A percentile compares a stretch with the other conserved stretches of the same genome.
phyloP scores from a whole-genome alignment of 2,888 invertebrate species.

The Caenorhabditis angaria region DNA sequence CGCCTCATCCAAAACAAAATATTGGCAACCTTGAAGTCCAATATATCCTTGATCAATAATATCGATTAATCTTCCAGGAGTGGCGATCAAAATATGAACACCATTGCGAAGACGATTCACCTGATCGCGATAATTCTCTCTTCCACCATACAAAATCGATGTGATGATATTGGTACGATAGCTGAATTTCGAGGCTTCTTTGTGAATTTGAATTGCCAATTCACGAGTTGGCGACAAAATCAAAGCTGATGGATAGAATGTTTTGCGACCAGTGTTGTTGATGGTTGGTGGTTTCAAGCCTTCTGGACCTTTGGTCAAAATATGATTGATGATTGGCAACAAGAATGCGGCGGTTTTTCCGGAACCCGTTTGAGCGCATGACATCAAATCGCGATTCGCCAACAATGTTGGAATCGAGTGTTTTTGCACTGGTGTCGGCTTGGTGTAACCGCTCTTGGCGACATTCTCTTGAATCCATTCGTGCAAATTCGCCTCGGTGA shows the following conservation, averaged over 20 bases:
- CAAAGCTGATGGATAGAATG: slow-evolving; percentile 93
- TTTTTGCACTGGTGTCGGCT: slow-evolving; percentile 82
- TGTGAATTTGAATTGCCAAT: slow-evolving; percentile 83
- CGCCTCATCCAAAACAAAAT: slow-evolving; percentile 95
- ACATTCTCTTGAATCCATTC: slow-evolving; percentile 73
- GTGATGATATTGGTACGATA: slow-evolving; percentile 95
- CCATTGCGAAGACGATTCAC: slow-evolving; percentile 77
- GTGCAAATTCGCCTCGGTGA: slow-evolving; percentile 69
- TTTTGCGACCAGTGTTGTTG: slow-evolving; percentile 78
- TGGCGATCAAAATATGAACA: slow-evolving; percentile 96
- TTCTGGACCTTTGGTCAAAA: slow-evolving; percentile 77
- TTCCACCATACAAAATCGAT: slow-evolving; percentile 95
- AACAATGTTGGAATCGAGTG: slow-evolving; percentile 97
- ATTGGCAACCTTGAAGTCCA: slow-evolving; percentile 82
- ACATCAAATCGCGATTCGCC: slow-evolving; percentile 84
- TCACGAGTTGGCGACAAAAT: slow-evolving; percentile 98
- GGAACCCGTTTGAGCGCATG: slow-evolving; percentile 81
- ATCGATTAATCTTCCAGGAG: slow-evolving; percentile 95
- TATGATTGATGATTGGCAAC: slow-evolving; percentile 95
- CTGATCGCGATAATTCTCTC: slow-evolving; percentile 73
- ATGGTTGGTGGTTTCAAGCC: slow-evolving; percentile 47
- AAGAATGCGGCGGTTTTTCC: slow-evolving; percentile 98
- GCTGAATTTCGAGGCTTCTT: slow-evolving; percentile 75
- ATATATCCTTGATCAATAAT: slow-evolving; percentile 86
- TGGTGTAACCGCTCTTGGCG: slow-evolving; percentile 72